Evolutionary conservation across 2,113 vertebrate genomes (phyloP), one percentile per base, ranked within the genome.

Genomic region (Sander vitreus): DNA sequence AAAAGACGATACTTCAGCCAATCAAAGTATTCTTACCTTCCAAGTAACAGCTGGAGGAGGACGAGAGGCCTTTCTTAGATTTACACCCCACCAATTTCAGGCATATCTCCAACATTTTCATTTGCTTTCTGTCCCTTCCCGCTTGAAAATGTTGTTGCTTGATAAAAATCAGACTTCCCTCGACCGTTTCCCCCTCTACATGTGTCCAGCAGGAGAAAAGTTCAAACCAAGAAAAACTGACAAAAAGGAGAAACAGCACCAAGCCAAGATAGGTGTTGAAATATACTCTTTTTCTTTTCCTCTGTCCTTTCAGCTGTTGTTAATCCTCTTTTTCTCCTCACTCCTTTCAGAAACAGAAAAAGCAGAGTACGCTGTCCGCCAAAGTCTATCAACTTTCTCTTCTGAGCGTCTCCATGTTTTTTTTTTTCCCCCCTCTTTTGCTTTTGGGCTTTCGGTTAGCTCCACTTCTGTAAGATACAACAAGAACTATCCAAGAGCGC

Each of bases 41-140:
- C 89, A 99, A 95, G 91, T 98, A 99, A 90, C 97, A 99, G 96
- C 97, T 98, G 95, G 98, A 98, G 87, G 98, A 98, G 54, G 98
- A 97, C 6, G 98, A 98, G 65, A 99, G 97, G 73, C 97, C 97
- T 89, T 99, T 99, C 92, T 99, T 99, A 58, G 98, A 99, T 95
- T 99, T 99, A 95, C 98, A 99, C 93, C 98, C 98, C 96, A 99
- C 97, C 96, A 99, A 95, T 96, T 99, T 99, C 90, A 99, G 95
- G 94, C 98, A 99, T 93, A 99, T 99, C 95, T 99, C 97, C 97
- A 99, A 96, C 98, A 99, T 99, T 95, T 98, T 99, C 96, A 97
- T 97, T 95, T 95, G 96, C 94, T 95, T 95, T 88, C 82, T 87
- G 90, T 92, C 88, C 77, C 86, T 88, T 88, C 88, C 83, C 23